These are phyloP conservation scores for Netelia virgata DNA, from an alignment of 2,888 invertebrate genomes.

Conservation along the genomic window DNA sequence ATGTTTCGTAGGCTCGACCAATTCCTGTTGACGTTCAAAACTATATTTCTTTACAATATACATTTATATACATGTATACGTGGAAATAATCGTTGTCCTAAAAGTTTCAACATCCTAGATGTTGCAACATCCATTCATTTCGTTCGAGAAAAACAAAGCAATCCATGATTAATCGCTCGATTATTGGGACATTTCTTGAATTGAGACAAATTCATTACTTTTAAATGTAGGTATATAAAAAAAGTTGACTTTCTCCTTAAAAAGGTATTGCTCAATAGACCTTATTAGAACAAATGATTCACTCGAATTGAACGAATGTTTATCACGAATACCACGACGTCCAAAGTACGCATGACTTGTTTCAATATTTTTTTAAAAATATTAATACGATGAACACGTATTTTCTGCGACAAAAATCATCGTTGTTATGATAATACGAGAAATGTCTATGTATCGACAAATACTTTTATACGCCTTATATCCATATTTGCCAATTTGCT, in stretches of 20 bases:
- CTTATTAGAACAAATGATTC: neutral
- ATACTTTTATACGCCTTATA: neutral
- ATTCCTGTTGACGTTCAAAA: no score
- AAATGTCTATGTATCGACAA: neutral
- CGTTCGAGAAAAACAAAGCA: neutral
- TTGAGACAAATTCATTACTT: neutral
- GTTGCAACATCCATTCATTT: no score
- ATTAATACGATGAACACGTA: neutral
- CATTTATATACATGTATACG: no score
- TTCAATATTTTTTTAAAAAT: neutral
- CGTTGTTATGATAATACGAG: neutral
- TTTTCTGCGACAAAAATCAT: neutral
- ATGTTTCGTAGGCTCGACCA: no score
- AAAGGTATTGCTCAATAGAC: neutral
- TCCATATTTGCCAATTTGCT: slow-evolving; percentile 38
- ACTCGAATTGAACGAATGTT: neutral
- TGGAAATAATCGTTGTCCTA: no score
- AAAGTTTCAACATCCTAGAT: no score
- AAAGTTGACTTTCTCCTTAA: neutral
- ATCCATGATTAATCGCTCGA: neutral
- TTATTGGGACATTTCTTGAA: neutral
- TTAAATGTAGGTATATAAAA: neutral
- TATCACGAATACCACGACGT: neutral
- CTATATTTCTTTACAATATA: no score
- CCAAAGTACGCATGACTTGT: neutral